phyloP scores from a whole-genome alignment of 2,113 vertebrate genomes.

The Rhea pennata region DNA sequence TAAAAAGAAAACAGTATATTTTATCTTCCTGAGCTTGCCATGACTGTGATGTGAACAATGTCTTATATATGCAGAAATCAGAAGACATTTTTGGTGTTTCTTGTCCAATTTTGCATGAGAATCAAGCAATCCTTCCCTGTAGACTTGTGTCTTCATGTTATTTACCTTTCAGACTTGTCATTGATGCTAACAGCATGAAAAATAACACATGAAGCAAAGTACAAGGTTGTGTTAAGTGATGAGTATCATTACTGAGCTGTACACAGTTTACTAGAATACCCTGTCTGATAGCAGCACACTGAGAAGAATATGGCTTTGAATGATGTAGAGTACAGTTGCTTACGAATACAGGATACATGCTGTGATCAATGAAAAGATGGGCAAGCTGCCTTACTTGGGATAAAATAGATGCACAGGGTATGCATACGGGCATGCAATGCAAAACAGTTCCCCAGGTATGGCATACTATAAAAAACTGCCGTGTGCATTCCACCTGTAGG shows the following conservation, averaged over 20 bases:
- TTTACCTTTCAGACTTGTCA: background rate
- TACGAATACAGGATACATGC: background rate
- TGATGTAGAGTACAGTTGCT: background rate
- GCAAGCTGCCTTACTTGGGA: background rate
- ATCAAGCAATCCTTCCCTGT: background rate
- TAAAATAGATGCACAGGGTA: fast-evolving
- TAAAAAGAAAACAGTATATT: background rate
- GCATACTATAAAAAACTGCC: fast-evolving
- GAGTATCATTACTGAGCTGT: background rate
- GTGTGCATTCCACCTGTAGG: background rate
- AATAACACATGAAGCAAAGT: background rate
- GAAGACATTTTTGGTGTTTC: background rate
- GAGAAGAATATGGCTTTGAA: background rate
- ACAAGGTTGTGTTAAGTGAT: background rate
- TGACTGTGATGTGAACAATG: background rate
- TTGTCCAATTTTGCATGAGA: background rate
- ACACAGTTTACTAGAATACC: background rate
- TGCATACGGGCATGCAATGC: fast-evolving
- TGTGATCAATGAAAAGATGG: background rate
- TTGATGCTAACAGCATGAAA: background rate
- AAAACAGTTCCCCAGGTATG: background rate
- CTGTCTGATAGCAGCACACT: background rate
- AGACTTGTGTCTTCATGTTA: background rate
- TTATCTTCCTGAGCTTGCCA: background rate
- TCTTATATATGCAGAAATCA: background rate